Evolutionary conservation across 2,888 invertebrate species (phyloP), one percentile per base, ranked within the genome.

Genomic region (Platycheirus albimanus): DNA sequence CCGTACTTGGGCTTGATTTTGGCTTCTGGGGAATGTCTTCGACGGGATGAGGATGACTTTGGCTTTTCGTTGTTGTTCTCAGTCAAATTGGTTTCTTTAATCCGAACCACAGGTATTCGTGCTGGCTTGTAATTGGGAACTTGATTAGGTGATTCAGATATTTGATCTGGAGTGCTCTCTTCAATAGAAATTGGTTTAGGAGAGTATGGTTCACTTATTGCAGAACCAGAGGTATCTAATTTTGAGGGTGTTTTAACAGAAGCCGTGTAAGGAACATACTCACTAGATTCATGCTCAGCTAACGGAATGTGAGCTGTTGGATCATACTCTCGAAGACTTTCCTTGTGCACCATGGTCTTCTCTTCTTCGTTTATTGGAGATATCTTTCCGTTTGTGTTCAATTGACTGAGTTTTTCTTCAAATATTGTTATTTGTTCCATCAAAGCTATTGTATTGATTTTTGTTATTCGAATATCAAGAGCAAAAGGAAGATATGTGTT

Each of bases 101-200:
- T 7, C 10, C 58, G 49, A 6, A 0, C 7, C 1, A 17, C 15
- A 41, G 30, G n/a, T 41, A 80, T 85, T n/a, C 74, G 79, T 0
- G 74, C 74, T 17, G 85, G 84, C 24, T 63, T 85, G 15, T 85
- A 85, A 10, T 54, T 63, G 0, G 85, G 85, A 52, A 85, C 56
- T 47, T 51, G 49, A 7, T 43, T 58, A 13, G 83, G 67, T 0
- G 79, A 79, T n/a, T 79, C 74, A n/a, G 63, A 51, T 58, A 79
- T 74, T 61, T 79, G 47, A 19, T 75, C 84, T 0, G 84, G 64
- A 13, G 74, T 66, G 8, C 72, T 64, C 3, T 64, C 45, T 5
- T 52, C 33, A 0, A 36, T 13, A 1, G 10, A 10, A 6, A 85
- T 43, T 0, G 85, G 84, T 19, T 74, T 74, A 0, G 85, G 85